Evolutionary conservation across 1,140 invertebrate genomes (phyloP), one percentile per base, ranked within the genome.

Genomic region (Leptinotarsa texana): DNA sequence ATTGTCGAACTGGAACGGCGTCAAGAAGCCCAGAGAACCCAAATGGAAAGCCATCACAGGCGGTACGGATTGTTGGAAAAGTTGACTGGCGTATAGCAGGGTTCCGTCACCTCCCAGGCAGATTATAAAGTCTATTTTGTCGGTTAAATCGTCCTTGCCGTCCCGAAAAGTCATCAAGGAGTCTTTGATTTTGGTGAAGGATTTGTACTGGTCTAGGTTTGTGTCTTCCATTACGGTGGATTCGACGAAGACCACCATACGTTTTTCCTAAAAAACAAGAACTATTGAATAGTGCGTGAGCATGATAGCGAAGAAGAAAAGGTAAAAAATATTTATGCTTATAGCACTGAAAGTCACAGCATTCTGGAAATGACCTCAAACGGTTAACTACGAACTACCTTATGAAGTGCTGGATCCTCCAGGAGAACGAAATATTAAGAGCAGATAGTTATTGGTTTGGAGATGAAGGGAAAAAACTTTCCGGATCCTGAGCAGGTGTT

Each of bases 1-100:
- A 85, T 98, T 95, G 77, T 96, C 94, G 86, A 98, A 98, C 81
- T 95, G 93, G 86, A 98, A 98, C 13, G 96, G 96, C 13, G 97
- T 98, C 0, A 99, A 89, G 85, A 99, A 98, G 6, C 97, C 97
- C 62, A 99, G 87, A 1, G 96, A 98, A n/a, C 97, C 97, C 76
- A 98, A 89, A 86, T 99, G 96, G 87, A 98, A 99, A 67, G 97
- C 96, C 96, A 98, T 98, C 3, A 98, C 95, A 3, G 97, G 97
- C 48, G 97, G 97, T 63, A 98, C 96, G 13, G 95, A 98, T 90
- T 96, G 93, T 91, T 98, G 90, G 82, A 98, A 99, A 13, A 99
- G 87, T 15, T 96, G 92, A 80, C 96, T 97, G 61, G 97, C 97
- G 84, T 99, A 98, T 0, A 99, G 85, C 1, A 99, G 86, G 0